Conservation (phyloP, 1,140 invertebrate species). For the Doryteuthis pealeii region DNA sequence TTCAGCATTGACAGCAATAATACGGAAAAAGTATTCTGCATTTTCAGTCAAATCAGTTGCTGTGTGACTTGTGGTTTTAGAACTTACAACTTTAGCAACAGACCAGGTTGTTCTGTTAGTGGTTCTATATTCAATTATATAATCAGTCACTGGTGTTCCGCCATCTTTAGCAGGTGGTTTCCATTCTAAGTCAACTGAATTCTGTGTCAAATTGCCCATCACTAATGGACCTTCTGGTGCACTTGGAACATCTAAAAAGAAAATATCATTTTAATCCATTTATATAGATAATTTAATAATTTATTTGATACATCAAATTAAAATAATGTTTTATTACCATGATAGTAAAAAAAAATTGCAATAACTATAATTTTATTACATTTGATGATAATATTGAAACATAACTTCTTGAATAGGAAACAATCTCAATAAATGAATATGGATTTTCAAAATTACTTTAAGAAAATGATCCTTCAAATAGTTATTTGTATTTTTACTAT, state of each 20-base stretch:
- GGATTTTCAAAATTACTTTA: too few relatives aligned
- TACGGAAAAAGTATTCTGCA: constrained; percentile 38
- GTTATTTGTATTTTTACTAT: too few relatives aligned
- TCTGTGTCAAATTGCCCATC: constrained; percentile 88
- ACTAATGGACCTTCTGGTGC: constrained; percentile 74
- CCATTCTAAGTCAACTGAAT: constrained; percentile 91
- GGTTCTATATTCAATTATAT: constrained; percentile 92
- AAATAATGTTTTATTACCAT: constrained; percentile 60
- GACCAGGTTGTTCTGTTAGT: constrained; percentile 87
- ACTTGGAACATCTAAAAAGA: neutral
- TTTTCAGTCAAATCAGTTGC: constrained; percentile 35
- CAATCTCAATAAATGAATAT: too few relatives aligned
- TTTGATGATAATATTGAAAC: too few relatives aligned
- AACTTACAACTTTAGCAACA: constrained; percentile 67
- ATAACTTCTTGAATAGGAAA: too few relatives aligned
- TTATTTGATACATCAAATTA: too few relatives aligned
- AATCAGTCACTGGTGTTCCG: constrained; percentile 93
- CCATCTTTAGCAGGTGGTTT: constrained; percentile 85
- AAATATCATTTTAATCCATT: constrained; percentile 63
- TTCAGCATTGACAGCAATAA: constrained; percentile 82
- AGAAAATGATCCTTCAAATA: too few relatives aligned
- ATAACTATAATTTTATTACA: too few relatives aligned
- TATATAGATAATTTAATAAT: too few relatives aligned
- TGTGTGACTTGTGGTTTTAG: constrained; percentile 60
- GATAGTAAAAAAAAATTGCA: too few relatives aligned